phyloP scores from a whole-genome alignment of 2,888 invertebrate genomes.

The Leptopilina syphax region DNA sequence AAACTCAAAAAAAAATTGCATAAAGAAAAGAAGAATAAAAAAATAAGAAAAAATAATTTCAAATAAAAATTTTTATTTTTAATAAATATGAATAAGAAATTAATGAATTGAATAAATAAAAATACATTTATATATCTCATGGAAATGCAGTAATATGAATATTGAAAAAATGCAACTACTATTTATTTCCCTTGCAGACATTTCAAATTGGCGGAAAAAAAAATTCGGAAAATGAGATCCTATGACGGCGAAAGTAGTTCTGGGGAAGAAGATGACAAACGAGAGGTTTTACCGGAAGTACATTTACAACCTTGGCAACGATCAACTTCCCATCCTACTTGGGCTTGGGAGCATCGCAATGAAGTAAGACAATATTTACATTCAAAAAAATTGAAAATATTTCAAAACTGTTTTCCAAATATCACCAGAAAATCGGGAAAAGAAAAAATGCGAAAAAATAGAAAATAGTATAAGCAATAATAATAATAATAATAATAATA shows the following conservation, averaged over 20 bases:
- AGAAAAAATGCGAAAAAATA: too few relatives aligned
- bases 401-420: not conserved
- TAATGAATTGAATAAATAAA: too few relatives aligned
- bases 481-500: too few relatives aligned
- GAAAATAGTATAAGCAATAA: too few relatives aligned
- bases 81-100: too few relatives aligned
- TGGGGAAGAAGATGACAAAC: conserved; percentile 74
- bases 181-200: conserved; percentile 1
- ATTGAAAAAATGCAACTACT: not conserved
- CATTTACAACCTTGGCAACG: conserved; percentile 72
- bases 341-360: conserved; percentile 74
- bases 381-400: not conserved
- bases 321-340: conserved; percentile 71
- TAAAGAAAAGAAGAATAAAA: too few relatives aligned
- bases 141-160: not conserved
- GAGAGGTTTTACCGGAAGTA: conserved; percentile 69
- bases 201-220: not conserved
- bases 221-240: conserved; percentile 68
- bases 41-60: too few relatives aligned
- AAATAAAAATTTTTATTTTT: too few relatives aligned
- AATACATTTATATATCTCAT: too few relatives aligned
- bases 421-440: not conserved
- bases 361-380: conserved; percentile 60
- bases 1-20: too few relatives aligned
- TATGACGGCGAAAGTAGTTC: conserved; percentile 76